Base-by-base conservation (phyloP, 2,888 invertebrate species). In the Didymodactylos carnosus region DNA sequence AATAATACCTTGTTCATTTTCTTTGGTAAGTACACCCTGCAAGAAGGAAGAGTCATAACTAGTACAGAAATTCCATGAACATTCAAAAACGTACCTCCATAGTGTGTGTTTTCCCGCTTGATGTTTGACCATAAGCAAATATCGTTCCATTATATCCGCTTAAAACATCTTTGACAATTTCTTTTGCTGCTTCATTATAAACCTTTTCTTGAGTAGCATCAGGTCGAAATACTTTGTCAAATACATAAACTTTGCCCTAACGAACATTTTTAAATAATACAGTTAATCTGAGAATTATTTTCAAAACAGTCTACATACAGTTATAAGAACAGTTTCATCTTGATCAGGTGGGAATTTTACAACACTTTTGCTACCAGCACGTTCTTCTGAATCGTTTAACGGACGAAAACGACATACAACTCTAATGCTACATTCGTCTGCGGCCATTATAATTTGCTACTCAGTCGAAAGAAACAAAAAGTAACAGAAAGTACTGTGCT, bases 71-170 rank as follows among this genome's bases (percentile, higher is more conserved):
- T 49, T 7, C n/a, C n/a, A n/a, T n/a, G n/a, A n/a, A n/a, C n/a
- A n/a, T n/a, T n/a, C n/a, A n/a, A n/a, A n/a, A n/a, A 27, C 78
- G 74, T 76, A 85, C 95, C 87, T 98, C 98, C 98, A 98, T 98
- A 78, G 98, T 99, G 86, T 99, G 98, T 81, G 98, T 99, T 87
- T 99, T 99, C 81, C 97, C 97, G 77, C 95, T 95, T 79, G 95
- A 95, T 75, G 98, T 98, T 86, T 99, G 98, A 78, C 98, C 98
- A 84, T 99, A 99, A 75, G 98, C 98, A 86, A 99, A 99, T 82
- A 99, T 97, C 78, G 98, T 98, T 79, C 98, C 98, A 86, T 98
- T 98, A 87, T 97, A 99, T 40, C 97, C 97, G 79, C 91, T 92
- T 83, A 97, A 88, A 53, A 97, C 95, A 86, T 97, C 95, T 82